Conservation (phyloP, 2,888 invertebrate genomes). For the Halocaridina rubra region DNA sequence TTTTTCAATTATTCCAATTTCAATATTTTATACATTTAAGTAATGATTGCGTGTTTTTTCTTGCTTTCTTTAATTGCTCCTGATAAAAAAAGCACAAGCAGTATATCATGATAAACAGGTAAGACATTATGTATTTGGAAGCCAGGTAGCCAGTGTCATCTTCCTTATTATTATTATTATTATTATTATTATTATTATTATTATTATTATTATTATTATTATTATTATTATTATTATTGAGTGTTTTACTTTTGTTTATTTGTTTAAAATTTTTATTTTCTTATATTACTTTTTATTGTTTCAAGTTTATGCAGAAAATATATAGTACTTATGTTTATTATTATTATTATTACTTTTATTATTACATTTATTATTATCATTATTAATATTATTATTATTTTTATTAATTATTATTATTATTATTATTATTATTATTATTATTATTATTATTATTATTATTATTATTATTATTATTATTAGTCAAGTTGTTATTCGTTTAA, state of each 20-base stretch:
- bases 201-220: conserved; percentile 12
- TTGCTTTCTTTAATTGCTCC: conserved; percentile 39
- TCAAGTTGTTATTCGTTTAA: no score
- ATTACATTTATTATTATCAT: not conserved
- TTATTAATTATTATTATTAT: not conserved
- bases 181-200: not conserved
- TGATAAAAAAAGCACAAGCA: conserved; percentile 54
- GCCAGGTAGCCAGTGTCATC: conserved; percentile 7
- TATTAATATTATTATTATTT: not conserved
- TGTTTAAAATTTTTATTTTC: not conserved
- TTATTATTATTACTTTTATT: conserved; percentile 1
- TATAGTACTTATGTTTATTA: not conserved
- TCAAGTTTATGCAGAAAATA: not conserved
- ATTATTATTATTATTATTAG: no score
- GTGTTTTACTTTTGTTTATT: not conserved
- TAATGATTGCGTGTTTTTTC: conserved; percentile 39
- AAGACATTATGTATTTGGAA: conserved; percentile 57
- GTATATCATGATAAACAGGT: conserved; percentile 39
- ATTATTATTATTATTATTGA: conserved; percentile 9
- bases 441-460: not conserved
- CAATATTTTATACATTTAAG: conserved; percentile 35
- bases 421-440: not conserved
- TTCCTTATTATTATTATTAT: conserved; percentile 9
- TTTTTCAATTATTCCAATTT: conserved; percentile 13
- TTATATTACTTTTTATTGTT: not conserved